Percentiles rank a stretch among this genome's conserved stretches.
These are phyloP conservation scores for Trichonephila clavata DNA, from an alignment of 1,140 invertebrate genomes.

Conservation along the genomic window DNA sequence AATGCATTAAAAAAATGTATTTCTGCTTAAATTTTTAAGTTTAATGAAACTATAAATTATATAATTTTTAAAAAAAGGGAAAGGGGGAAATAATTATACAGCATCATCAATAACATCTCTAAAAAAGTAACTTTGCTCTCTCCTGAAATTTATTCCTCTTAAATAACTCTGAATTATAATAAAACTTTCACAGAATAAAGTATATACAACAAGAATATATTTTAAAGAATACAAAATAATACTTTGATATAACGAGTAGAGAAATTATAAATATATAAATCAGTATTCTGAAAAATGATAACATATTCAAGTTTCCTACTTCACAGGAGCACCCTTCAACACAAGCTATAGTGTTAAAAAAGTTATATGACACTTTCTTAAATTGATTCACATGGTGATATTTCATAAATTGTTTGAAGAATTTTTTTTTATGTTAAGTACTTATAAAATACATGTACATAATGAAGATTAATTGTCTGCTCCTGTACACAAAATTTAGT, in stretches of 20 bases:
- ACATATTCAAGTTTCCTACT: background rate
- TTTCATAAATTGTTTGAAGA: no score
- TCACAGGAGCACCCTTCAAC: background rate
- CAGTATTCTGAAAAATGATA: no score
- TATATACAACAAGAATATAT: background rate
- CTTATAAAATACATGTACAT: no score
- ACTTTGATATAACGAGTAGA: background rate
- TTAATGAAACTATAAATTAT: no score
- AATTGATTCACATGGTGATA: background rate
- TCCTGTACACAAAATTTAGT: no score
- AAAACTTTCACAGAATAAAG: background rate
- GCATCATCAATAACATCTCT: no score
- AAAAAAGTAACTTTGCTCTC: background rate
- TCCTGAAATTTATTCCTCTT: background rate
- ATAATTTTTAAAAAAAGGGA: no score
- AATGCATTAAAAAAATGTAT: no score
- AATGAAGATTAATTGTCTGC: no score
- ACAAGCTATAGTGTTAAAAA: background rate
- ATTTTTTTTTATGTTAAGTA: no score
- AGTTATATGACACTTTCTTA: background rate
- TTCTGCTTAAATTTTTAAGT: no score
- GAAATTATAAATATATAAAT: background rate
- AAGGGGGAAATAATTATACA: no score
- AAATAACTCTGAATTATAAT: background rate
- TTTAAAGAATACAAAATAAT: constrained; percentile 7